These are phyloP conservation scores for Grallaria varia DNA, from an alignment of 2,113 vertebrate species.

Conservation along the genomic window DNA sequence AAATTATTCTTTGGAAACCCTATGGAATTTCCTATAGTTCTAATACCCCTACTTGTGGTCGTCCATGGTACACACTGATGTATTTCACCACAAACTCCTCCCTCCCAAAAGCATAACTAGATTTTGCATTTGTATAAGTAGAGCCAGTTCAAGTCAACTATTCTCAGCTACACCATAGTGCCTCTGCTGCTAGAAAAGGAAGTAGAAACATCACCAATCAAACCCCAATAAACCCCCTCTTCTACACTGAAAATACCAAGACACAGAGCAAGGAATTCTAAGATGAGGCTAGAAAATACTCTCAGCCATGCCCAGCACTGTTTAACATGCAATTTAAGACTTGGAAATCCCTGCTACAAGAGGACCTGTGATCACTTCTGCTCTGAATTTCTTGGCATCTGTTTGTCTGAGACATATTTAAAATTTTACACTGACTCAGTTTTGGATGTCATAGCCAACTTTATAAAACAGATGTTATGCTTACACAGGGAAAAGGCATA, in stretches of 20 bases:
- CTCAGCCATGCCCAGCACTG: not conserved
- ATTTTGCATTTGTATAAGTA: not conserved
- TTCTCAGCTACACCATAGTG: not conserved
- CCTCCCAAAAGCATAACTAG: not conserved
- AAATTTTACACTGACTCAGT: not conserved
- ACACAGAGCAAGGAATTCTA: not conserved
- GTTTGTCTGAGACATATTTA: not conserved
- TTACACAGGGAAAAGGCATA: not conserved
- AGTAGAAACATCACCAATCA: not conserved
- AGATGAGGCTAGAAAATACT: not conserved
- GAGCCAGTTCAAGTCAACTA: not conserved
- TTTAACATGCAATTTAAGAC: not conserved
- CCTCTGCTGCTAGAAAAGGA: not conserved
- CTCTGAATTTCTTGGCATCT: not conserved
- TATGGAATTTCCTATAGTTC: not conserved
- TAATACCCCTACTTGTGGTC: not conserved
- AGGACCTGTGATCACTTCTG: not conserved
- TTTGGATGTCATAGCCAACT: not conserved
- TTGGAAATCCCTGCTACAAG: not conserved
- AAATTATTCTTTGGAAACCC: not conserved
- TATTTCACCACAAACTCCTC: not conserved
- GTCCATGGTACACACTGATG: not conserved
- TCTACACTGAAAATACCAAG: not conserved
- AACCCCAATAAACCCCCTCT: not conserved
- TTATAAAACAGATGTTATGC: not conserved